Base-by-base conservation (phyloP, 2,888 invertebrate genomes). In the Hyposoter didymator region DNA sequence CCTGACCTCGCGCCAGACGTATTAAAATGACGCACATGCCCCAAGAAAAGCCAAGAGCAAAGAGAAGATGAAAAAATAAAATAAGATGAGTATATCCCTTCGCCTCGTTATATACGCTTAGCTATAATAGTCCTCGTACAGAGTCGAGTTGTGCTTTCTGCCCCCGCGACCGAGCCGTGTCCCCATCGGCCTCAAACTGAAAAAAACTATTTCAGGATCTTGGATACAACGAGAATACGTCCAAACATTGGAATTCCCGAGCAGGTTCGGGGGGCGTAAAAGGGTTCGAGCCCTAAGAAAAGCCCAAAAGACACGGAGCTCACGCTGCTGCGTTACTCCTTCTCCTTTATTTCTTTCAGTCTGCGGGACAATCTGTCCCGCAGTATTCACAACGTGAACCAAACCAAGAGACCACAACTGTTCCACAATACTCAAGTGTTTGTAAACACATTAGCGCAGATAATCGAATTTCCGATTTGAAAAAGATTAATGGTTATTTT, bases 1-100 rank as follows among this genome's bases (percentile, higher is more conserved):
- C 92, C 90, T 91, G 92, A 92, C 92, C 93, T 93, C 91, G 90
- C 90, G 90, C 91, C 92, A 92, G 93, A 93, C 92, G 90, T 91
- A 93, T 93, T 93, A 92, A 93, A 93, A 93, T 92, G 92, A 92
- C 90, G 89, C 90, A 89, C 89, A 86, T 66, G 86, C 84, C 90
- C 88, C 86, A 85, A 74, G 74, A 78, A 88, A 80, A 59, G 73
- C 70, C 83, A 66, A 62, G 59, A 72, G 78, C 73, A 75, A 59
- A 49, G n/a, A 35, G 55, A 78, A 14, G 55, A 49, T 55, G 52
- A 83, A 55, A n/a, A 78, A 70, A 67, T 35, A 70, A 62, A 75
- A 72, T n/a, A 66, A 59, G 45, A 75, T 17, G 28, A 73, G 32
- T 55, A 52, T 80, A 52, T 22, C 17, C 32, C 49, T 49, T 35